Base-by-base conservation (phyloP, 2,888 invertebrate genomes). In the Tribolium freemani region DNA sequence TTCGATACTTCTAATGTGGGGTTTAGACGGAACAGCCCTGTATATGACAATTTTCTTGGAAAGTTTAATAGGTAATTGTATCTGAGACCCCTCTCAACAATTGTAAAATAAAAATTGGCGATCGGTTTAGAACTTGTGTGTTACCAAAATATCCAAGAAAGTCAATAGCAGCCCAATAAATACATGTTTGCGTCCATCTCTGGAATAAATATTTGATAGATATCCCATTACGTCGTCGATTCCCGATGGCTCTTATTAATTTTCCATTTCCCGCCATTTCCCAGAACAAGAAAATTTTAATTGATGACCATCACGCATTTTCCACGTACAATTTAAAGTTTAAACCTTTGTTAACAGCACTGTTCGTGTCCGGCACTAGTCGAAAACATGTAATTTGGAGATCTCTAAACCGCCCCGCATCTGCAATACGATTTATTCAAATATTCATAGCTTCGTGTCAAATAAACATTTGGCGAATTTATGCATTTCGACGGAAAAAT, bases 391-490 rank as follows among this genome's bases (percentile, higher is more conserved):
- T 63, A 63, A 63, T 63, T 63, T 63, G 45, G 30, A 61, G 30
- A 61, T 61, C 58, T 58, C 45, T 61, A 13, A 48, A 38, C 48
- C 61, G 50, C 63, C 51, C 63, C 51, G 20, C 51, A 60, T 60
- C 60, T 46, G 46, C 60, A 60, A 48, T 64, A 53, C 54, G 66
- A 54, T 64, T 57, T 38, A 26, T 64, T 70, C 26, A 57, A 57
- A 70, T 70, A 61, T 50, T 54, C 44, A 70, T 64, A 56, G 44
- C 51, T 71, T 71, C 71, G 71, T 66, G 66, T 58, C 71, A 58
- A 66, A 71, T 71, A 66, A 71, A 53, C 71, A 71, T 71, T 71
- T 54, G 45, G 57, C 30, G 54, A 71, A 64, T 57, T 68, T 54
- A n/a, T 64, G 51, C 63, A 51, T 61, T 61, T 45, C 45, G 20